Conservation (phyloP, 2,888 invertebrate genomes). For the Syrphus vitripennis region DNA sequence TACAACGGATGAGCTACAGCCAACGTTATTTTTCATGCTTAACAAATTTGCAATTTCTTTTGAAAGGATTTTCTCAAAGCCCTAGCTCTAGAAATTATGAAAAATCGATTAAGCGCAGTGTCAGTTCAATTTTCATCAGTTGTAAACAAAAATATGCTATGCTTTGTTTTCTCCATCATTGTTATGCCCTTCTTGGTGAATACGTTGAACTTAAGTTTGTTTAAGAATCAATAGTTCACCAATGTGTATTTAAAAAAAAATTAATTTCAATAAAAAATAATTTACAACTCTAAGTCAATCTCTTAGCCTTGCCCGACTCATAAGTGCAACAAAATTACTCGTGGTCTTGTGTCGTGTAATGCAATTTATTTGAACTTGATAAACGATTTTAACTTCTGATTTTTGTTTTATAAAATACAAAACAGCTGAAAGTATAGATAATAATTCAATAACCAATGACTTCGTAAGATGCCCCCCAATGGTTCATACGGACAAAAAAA, state of each 20-base stretch:
- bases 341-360: neutral
- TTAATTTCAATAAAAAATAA: neutral
- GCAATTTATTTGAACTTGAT: neutral
- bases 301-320: neutral
- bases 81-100: neutral
- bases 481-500: neutral
- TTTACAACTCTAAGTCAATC: neutral
- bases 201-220: too few species aligned
- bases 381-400: neutral
- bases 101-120: neutral
- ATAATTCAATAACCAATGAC: neutral
- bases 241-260: too few species aligned
- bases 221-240: too few species aligned
- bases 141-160: neutral
- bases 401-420: neutral
- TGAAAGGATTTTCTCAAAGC: neutral
- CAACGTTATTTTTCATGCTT: neutral
- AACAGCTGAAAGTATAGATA: neutral
- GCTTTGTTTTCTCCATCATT: neutral
- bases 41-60: neutral
- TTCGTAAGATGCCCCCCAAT: neutral
- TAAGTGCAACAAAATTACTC: neutral
- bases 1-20: neutral
- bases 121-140: neutral
- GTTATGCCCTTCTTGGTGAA: neutral